phyloP scores from a whole-genome alignment of 1,140 invertebrate genomes.

The Chironomus tepperi region DNA sequence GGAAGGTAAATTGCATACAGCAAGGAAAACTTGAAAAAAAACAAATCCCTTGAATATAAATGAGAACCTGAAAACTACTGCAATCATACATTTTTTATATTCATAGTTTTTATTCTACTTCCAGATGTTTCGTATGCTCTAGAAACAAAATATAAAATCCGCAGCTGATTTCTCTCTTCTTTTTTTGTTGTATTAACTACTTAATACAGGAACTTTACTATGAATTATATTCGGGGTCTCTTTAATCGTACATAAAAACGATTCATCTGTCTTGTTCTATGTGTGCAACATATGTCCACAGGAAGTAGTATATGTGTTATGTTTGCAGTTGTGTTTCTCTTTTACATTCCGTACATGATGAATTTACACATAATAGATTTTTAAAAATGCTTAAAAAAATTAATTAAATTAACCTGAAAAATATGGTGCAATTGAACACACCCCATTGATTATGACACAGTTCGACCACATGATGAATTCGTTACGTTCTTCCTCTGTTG shows the following conservation, averaged over 20 bases:
- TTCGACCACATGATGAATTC: not conserved
- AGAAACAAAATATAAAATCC: slow-evolving; percentile 15
- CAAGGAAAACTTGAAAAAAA: too few species aligned
- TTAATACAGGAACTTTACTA: not conserved
- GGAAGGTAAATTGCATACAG: not conserved
- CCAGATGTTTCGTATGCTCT: slow-evolving; percentile 14
- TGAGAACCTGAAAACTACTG: not conserved
- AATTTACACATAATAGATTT: not conserved
- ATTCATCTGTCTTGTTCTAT: slow-evolving; percentile 11
- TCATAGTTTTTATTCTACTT: not conserved
- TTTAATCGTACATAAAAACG: not conserved
- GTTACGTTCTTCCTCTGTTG: not conserved
- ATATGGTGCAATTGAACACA: not conserved
- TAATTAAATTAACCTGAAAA: slow-evolving; percentile 20
- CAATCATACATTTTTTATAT: not conserved
- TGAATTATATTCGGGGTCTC: not conserved
- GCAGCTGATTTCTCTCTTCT: slow-evolving; percentile 19
- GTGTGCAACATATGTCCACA: slow-evolving; percentile 18
- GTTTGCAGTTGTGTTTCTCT: too few species aligned
- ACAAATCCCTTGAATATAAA: not conserved
- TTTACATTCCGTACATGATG: not conserved
- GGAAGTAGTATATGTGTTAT: not conserved
- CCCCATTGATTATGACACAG: not conserved
- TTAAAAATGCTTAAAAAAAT: not conserved
- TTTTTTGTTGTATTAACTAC: not conserved